A percentile compares a stretch with the other conserved stretches of the same genome.
Evolutionary conservation across 2,113 vertebrate species (phyloP).

Genomic region (Cacatua alba): DNA sequence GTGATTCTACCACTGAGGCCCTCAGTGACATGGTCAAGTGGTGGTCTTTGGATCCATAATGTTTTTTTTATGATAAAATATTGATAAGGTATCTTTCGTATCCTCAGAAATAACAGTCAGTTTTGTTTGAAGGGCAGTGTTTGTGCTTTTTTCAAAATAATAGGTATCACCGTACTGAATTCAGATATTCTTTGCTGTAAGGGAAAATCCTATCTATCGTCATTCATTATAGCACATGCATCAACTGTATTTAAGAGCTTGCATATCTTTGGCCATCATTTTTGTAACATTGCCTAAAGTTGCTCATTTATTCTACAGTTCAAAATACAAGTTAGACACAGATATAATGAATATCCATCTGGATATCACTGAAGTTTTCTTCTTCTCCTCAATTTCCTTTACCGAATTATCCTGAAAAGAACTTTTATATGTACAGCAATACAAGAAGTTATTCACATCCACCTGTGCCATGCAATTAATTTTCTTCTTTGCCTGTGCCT

Average conservation of each 20-base stretch:
- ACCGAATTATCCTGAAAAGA: background rate
- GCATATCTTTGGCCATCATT: background rate
- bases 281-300: background rate
- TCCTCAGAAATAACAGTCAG: background rate
- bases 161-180: background rate
- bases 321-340: background rate
- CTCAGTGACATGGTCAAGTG: background rate
- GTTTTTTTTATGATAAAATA: background rate
- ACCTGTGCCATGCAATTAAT: background rate
- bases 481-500: background rate
- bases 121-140: background rate
- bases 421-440: background rate
- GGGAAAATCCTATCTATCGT: background rate
- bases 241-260: fast-evolving
- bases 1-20: background rate
- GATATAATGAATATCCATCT: background rate
- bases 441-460: background rate
- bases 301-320: background rate
- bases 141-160: background rate
- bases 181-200: background rate
- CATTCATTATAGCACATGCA: background rate
- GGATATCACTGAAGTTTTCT: background rate
- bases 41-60: background rate
- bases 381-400: background rate
- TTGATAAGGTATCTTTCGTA: background rate